Evolutionary conservation across 2,888 invertebrate species (phyloP), one percentile per base, ranked within the genome.

Genomic region (Leptinotarsa peninsularis): DNA sequence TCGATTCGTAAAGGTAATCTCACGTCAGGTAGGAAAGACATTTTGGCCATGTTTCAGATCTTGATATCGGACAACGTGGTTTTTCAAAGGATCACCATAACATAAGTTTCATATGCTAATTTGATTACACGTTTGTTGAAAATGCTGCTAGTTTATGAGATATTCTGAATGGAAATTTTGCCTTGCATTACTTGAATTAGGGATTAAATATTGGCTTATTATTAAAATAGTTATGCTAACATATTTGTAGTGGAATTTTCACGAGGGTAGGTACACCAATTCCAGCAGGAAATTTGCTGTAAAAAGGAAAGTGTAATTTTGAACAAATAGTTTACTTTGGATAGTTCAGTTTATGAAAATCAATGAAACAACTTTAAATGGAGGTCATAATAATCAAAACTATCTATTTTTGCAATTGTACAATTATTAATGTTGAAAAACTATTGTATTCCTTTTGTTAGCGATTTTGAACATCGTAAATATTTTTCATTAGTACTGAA

Each of bases 1-100:
- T 63, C n/a, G 43, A 63, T 63, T 63, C 63, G 63, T 63, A 43
- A 63, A 63, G 63, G 63, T 63, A 63, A 63, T 63, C 63, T 63
- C 63, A 43, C n/a, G 63, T 63, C 63, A 63, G 63, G 63, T 63
- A 63, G 63, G 43, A 63, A n/a, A 33, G 63, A 63, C 63, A 63
- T 63, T 63, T 63, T 63, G 63, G 63, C 63, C 63, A 63, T 63
- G 63, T 63, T 63, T 63, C 63, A 33, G 43, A 33, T 63, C 33
- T 33, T 63, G 33, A 63, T 63, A 63, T 63, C 33, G 43, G 63
- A 43, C 33, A 63, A 17, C 33, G 63, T 63, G 63, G n/a, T 63
- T 15, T 63, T 63, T 63, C 33, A 63, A 63, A 63, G 63, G 63
- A 63, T 43, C 63, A 63, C 63, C 43, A 43, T 63, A 63, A 63